Conservation (phyloP, 2,888 invertebrate genomes). For the Oscheius sp. region DNA sequence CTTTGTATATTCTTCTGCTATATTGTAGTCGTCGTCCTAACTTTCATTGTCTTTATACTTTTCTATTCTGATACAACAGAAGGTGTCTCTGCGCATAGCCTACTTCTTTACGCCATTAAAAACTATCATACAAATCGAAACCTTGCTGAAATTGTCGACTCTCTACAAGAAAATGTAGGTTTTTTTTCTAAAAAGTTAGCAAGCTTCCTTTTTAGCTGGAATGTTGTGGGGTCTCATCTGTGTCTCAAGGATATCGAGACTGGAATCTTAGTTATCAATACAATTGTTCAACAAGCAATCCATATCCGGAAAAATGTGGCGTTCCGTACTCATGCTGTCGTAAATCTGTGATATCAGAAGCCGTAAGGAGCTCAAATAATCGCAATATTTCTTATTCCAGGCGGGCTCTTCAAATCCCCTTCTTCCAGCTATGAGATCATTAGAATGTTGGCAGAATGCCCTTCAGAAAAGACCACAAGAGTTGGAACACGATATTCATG, state of each 20-base stretch:
- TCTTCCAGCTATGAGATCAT: slow-evolving; percentile 66
- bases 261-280: slow-evolving; percentile 72
- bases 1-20: slow-evolving; percentile 66
- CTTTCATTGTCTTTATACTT: slow-evolving; percentile 66
- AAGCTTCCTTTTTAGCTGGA: slow-evolving; percentile 70
- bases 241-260: slow-evolving; percentile 71
- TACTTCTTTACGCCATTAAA: slow-evolving; percentile 63
- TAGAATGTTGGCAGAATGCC: slow-evolving; percentile 70
- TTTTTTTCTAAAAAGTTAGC: background rate
- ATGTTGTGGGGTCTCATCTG: slow-evolving; percentile 72
- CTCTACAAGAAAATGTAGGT: slow-evolving; percentile 67
- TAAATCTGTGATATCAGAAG: slow-evolving; percentile 61
- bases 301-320: slow-evolving; percentile 72
- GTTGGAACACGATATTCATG: slow-evolving; percentile 62
- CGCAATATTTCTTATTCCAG: slow-evolving; percentile 32
- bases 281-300: slow-evolving; percentile 70
- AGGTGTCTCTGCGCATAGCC: slow-evolving; percentile 62
- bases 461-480: slow-evolving; percentile 66
- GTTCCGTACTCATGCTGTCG: slow-evolving; percentile 73
- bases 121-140: slow-evolving; percentile 69
- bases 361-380: slow-evolving; percentile 35
- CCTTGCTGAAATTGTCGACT: slow-evolving; percentile 69
- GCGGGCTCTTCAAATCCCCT: slow-evolving; percentile 64
- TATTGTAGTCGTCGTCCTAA: slow-evolving; percentile 63
- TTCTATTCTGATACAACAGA: slow-evolving; percentile 68